Evolutionary conservation across 2,797 vertebrate species (phyloP).

Genomic region (Pagetopsis macropterus): DNA sequence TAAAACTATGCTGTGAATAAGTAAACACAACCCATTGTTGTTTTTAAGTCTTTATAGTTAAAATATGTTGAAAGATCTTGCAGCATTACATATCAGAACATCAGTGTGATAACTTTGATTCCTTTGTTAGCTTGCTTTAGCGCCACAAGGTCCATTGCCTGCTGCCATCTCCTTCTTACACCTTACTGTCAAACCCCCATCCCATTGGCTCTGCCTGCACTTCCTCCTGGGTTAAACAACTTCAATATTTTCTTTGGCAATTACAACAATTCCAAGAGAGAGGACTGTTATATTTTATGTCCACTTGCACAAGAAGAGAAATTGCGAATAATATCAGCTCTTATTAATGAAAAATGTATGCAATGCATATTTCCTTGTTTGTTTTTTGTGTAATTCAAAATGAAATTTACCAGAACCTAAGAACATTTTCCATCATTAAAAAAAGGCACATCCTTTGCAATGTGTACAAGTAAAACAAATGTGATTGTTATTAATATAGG

Average conservation of each 20-base stretch:
- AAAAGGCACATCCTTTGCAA: neutral
- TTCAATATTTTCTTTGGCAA: constrained; percentile 53
- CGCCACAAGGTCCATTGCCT: constrained; percentile 47
- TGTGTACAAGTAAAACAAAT: neutral
- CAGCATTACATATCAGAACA: neutral
- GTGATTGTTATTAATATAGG: neutral
- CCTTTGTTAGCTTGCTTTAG: constrained; percentile 20
- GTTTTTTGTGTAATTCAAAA: constrained; percentile 5
- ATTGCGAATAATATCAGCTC: neutral
- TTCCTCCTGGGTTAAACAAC: constrained; percentile 46
- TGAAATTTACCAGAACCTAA: neutral
- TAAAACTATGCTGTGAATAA: neutral
- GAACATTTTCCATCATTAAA: neutral
- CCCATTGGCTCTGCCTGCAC: constrained; percentile 56
- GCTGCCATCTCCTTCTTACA: constrained; percentile 48
- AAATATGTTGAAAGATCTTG: neutral
- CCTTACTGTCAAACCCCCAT: constrained; percentile 54
- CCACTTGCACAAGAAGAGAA: constrained; percentile 12
- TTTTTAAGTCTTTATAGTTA: neutral
- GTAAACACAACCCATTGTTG: constrained; percentile 1
- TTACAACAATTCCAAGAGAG: constrained; percentile 36
- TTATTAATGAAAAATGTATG: constrained; percentile 4
- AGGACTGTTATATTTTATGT: constrained; percentile 42
- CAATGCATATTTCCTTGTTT: constrained; percentile 2
- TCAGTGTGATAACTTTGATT: constrained; percentile 7